Base-by-base conservation (phyloP, 2,888 invertebrate genomes). In the Tillus elongatus region DNA sequence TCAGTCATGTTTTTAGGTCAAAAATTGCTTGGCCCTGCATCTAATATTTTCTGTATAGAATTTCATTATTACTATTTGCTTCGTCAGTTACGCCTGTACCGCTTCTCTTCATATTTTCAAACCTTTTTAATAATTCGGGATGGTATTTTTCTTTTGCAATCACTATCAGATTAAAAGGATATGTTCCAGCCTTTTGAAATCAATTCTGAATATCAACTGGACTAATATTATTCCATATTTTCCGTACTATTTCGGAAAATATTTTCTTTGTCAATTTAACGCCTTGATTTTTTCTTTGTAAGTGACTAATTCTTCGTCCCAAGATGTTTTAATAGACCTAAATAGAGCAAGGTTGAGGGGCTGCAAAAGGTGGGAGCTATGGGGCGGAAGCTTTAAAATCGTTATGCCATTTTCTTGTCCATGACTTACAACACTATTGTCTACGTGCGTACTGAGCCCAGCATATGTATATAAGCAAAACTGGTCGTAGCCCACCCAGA, bases 391-490 rank as follows among this genome's bases (percentile, higher is more conserved):
- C 35, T 56, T 60, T 2, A 58, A 31, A 16, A 57, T 52, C 2
- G 45, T 51, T 9, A 54, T 44, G 3, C 28, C 41, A 13, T 51
- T 34, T 41, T 41, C 9, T 8, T 15, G 29, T 12, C 45, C 46
- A 16, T 37, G 12, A 19, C 24, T 19, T 6, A 54, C 37, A 2
- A 52, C 39, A 35, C 39, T 39, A n/a, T 44, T 15, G 19, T 39
- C 41, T 15, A 52, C 41, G 36, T 53, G 56, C 13, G 53, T 57
- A n/a, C 38, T 34, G 43, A 59, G 57, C 2, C 59, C 58, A 40
- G 57, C 57, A 35, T 54, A 56, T n/a, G n/a, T 54, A 56, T 15
- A 60, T 46, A n/a, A 58, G 35, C 14, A 54, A 40, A 1, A 53
- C 50, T 9, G 57, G 58, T 15, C 55, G 26, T 32, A 55, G 50